Evolutionary conservation across 2,888 invertebrate genomes (phyloP).

Genomic region (Fissipunctia ypsillon): DNA sequence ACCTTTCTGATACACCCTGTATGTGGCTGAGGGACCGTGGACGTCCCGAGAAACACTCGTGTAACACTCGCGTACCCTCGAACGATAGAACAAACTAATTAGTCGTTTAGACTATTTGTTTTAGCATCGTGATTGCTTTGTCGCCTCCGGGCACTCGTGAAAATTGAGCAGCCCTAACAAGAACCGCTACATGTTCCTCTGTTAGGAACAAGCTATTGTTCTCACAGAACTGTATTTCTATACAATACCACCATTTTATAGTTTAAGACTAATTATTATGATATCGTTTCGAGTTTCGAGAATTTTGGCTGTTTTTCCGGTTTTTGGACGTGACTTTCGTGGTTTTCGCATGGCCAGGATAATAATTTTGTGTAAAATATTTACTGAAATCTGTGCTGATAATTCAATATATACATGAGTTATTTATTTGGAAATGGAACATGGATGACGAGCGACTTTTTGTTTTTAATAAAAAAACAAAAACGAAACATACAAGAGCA

Average conservation of each 20-base stretch:
- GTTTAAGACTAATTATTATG: constrained; percentile 24
- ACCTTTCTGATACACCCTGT: too few relatives aligned
- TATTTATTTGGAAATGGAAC: constrained; percentile 2
- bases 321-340: not conserved
- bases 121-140: constrained; percentile 82
- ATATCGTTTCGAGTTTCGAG: constrained; percentile 20
- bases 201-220: constrained; percentile 63
- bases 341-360: not conserved
- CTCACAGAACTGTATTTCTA: constrained; percentile 44
- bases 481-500: not conserved
- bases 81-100: constrained; percentile 87
- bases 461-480: not conserved
- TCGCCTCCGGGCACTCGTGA: constrained; percentile 74
- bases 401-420: not conserved
- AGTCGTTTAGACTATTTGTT: constrained; percentile 86
- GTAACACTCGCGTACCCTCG: constrained; percentile 69
- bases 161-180: constrained; percentile 70
- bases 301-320: not conserved
- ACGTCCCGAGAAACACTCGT: constrained; percentile 60
- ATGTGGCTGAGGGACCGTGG: constrained; percentile 59
- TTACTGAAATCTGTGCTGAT: constrained; percentile 1
- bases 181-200: constrained; percentile 63
- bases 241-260: constrained; percentile 28
- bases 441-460: not conserved
- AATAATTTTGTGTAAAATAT: constrained; percentile 13